A percentile compares a stretch with the other conserved stretches of the same genome.
Conservation (phyloP, 2,797 vertebrate genomes). For the Cebuella pygmaea region DNA sequence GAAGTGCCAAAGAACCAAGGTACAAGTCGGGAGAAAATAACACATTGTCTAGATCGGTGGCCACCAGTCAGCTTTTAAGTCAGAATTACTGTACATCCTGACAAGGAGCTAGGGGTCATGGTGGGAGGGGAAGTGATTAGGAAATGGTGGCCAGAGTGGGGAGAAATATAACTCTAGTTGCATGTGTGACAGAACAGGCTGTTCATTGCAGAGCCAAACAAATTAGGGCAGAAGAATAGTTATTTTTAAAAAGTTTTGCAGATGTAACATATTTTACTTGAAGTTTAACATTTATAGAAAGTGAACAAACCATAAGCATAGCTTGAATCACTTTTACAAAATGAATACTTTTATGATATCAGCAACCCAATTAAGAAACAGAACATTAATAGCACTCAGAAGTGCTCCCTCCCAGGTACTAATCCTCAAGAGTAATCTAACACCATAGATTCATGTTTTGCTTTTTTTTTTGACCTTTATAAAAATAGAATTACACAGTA, state of each 20-base stretch:
- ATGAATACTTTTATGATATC: not conserved
- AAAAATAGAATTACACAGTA: not conserved
- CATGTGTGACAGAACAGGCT: not conserved
- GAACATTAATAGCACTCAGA: not conserved
- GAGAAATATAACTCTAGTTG: not conserved
- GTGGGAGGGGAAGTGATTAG: not conserved
- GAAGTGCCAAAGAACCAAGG: not conserved
- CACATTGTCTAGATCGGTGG: not conserved
- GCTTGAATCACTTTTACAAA: not conserved
- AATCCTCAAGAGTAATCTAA: not conserved
- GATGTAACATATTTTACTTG: not conserved
- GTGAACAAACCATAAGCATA: not conserved
- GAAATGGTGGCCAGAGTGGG: not conserved
- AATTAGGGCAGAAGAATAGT: not conserved
- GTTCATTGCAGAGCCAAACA: not conserved
- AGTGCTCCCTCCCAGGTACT: not conserved
- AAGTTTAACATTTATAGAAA: not conserved
- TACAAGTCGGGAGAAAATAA: not conserved
- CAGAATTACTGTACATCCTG: not conserved
- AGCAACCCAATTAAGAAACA: not conserved
- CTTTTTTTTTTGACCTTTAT: not conserved
- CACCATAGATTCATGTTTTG: not conserved
- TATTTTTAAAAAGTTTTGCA: not conserved
- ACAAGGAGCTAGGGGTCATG: fast-evolving
- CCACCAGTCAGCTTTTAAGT: not conserved